Evolutionary conservation across 2,888 invertebrate species (phyloP), one percentile per base, ranked within the genome.

Genomic region (Hirtodrosophila cameraria): DNA sequence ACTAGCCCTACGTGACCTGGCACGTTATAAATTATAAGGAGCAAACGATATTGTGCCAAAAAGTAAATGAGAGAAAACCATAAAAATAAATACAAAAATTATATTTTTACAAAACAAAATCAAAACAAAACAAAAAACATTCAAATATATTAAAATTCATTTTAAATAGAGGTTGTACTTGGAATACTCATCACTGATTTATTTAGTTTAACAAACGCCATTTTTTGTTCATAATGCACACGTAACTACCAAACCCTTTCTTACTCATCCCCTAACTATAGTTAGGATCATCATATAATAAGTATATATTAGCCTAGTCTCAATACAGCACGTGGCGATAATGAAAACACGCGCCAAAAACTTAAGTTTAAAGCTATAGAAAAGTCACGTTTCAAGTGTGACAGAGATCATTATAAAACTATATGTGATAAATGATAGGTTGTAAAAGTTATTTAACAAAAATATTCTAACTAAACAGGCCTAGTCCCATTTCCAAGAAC

Each of bases 1-100:
- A 87, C 96, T 96, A 90, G 96, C 95, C 91, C 96, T 94, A 91
- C 96, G 95, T 92, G 96, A 95, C 94, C 96, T 96, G 64, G 93
- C 88, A 88, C 88, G 87, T 85, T 80, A 50, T 28, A 68, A 87
- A 88, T 88, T 77, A 79, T 73, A 82, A 85, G 80, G 79, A 82
- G 83, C 71, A 86, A 85, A 79, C 65, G 73, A 74, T 87, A 88
- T 88, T 88, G 89, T 87, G 79, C 87, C 84, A 80, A 76, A 76
- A 74, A 70, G 59, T 46, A 69, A 78, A 67, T 54, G 67, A 58
- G 59, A n/a, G 53, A 73, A 81, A 70, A 77, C 75, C 64, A 75
- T 76, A 67, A 72, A 74, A 72, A 71, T 60, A 63, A 62, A 30
- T 53, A 59, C 53, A 60, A 59, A 45, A 52, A 43, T 15, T 42